These are phyloP conservation scores for Mesopsocus fuscifrons DNA, from an alignment of 2,888 invertebrate genomes.

Conservation along the genomic window DNA sequence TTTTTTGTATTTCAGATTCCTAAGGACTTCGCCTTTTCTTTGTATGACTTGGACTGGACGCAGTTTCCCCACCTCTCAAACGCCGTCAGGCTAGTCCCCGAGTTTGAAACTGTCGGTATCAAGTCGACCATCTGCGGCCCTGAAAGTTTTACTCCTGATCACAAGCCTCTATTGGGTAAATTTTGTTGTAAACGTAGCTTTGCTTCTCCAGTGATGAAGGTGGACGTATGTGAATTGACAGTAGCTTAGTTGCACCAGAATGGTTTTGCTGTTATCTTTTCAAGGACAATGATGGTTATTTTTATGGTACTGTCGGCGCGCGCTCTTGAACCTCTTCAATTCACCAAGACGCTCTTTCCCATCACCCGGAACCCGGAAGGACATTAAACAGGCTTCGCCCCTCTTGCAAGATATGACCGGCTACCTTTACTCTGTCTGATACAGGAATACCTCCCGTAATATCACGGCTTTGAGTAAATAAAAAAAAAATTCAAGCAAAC, in stretches of 20 bases:
- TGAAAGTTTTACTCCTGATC: constrained; percentile 84
- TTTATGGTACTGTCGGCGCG: no score
- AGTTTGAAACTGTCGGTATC: constrained; percentile 52
- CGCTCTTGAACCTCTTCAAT: no score
- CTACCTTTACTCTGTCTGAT: no score
- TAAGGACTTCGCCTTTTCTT: constrained; percentile 57
- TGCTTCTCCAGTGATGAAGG: not conserved
- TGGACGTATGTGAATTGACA: not conserved
- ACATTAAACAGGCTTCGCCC: no score
- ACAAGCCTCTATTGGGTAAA: constrained; percentile 63
- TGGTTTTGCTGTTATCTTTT: no score
- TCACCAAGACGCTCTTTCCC: no score
- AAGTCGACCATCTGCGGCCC: constrained; percentile 79
- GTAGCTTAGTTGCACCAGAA: constrained; percentile 5
- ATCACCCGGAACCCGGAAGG: no score
- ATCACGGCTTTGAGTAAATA: no score
- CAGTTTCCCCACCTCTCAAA: constrained; percentile 22
- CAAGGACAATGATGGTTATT: no score
- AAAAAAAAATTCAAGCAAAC: no score
- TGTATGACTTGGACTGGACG: constrained; percentile 77
- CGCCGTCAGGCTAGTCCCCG: constrained; percentile 54
- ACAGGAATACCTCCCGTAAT: no score
- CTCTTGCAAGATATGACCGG: no score
- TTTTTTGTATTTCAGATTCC: constrained; percentile 33
- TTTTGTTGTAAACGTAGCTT: constrained; percentile 2